phyloP scores from a whole-genome alignment of 1,140 invertebrate species.

The Philaenus spumarius region DNA sequence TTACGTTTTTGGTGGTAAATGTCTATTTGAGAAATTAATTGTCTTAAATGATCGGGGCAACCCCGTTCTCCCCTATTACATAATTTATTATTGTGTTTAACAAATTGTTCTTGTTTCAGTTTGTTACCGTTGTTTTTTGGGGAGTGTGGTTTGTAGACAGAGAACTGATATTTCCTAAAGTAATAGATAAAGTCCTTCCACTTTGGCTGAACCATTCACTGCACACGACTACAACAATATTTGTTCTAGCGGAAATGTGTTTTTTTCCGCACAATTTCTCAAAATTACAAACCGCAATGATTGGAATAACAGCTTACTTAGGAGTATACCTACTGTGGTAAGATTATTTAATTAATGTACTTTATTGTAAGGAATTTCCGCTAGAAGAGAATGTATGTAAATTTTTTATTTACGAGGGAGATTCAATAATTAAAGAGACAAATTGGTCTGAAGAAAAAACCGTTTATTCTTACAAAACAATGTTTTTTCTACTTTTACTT shows the following conservation, averaged over 20 bases:
- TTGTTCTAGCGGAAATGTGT: constrained; percentile 62
- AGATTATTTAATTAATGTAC: constrained; percentile 21
- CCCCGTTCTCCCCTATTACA: too few species aligned
- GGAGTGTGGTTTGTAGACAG: constrained; percentile 74
- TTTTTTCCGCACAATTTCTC: constrained; percentile 64
- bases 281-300: constrained; percentile 48
- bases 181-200: constrained; percentile 68
- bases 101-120: constrained; percentile 43
- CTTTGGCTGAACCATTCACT: constrained; percentile 84
- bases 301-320: constrained; percentile 54
- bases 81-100: neutral
- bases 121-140: constrained; percentile 86
- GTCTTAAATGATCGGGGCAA: too few species aligned
- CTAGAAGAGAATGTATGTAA: neutral
- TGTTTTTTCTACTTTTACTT: too few species aligned
- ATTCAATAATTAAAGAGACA: too few species aligned
- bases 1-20: too few species aligned
- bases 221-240: constrained; percentile 68
- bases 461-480: too few species aligned
- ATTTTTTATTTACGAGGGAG: neutral
- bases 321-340: constrained; percentile 62
- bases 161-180: constrained; percentile 75
- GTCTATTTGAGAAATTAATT: too few species aligned
- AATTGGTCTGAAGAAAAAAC: too few species aligned
- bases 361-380: neutral